Evolutionary conservation across 2,113 vertebrate genomes (phyloP), one percentile per base, ranked within the genome.

Genomic region (Mystacornis crossleyi): DNA sequence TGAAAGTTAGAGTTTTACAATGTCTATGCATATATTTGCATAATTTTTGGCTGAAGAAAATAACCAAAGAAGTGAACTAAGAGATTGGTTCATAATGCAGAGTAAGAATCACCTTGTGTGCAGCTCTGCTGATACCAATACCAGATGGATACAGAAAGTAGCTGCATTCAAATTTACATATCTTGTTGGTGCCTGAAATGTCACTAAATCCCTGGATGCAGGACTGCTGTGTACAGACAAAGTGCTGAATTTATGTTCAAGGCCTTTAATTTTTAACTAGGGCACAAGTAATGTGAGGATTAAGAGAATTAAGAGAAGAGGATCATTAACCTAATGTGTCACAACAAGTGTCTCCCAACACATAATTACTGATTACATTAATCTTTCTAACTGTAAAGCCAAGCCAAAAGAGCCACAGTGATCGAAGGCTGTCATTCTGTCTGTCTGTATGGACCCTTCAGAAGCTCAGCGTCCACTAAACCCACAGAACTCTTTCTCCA

Each of bases 261-360:
- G n/a, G 43, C 34, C 48, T 89, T 87, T 48, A n/a, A 26, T 85
- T 95, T 93, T 90, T 79, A 96, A 75, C 61, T 85, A 43, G 51
- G 57, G 16, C 58, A 61, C 36, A 90, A 88, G 50, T 53, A 85
- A 90, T 12, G 40, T 65, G 43, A 79, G 58, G 48, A 88, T 87
- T 91, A 72, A 74, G 33, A 86, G 53, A 93, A 91, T 80, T 73
- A 94, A 65, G 72, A n/a, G 66, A 91, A 94, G 85, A 91, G 74
- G 74, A 57, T 86, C 23, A 4, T 79, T 92, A 69, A 82, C 45
- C n/a, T 87, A 65, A 75, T 4, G 2, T 65, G 31, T 61, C 54
- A 82, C 53, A 87, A 57, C 5, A 55, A 78, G 69, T 50, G 45
- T 60, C 71, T 89, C 0, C 3, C n/a, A 81, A 29, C 25, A 70